A percentile compares a stretch with the other conserved stretches of the same genome.
Conservation (phyloP, 2,113 vertebrate species). For the Fregata magnificens region DNA sequence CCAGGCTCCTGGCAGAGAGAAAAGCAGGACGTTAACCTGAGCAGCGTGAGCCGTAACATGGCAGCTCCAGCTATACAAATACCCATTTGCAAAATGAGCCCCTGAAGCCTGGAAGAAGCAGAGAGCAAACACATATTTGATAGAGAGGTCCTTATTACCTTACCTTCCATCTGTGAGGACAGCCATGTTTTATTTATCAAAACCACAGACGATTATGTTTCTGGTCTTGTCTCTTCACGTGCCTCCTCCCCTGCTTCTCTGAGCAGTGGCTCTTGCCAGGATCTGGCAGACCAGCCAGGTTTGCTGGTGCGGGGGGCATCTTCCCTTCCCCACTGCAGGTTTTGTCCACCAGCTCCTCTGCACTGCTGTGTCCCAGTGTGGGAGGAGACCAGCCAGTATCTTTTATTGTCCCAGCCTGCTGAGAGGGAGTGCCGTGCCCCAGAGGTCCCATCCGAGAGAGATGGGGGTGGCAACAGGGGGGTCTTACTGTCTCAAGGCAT, state of each 20-base stretch:
- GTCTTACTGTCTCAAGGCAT: neutral
- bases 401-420: neutral
- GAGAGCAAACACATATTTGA: neutral
- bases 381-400: neutral
- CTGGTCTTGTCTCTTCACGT: neutral
- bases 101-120: neutral
- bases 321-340: neutral
- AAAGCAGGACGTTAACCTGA: neutral
- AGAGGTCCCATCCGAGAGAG: neutral
- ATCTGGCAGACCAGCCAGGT: neutral
- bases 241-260: neutral
- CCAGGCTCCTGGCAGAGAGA: neutral
- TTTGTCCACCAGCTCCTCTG: neutral
- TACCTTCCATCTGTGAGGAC: neutral
- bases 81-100: neutral
- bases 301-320: neutral
- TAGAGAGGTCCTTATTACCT: neutral
- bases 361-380: neutral
- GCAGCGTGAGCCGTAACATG: neutral
- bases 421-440: accelerated
- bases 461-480: accelerated
- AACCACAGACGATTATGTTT: neutral
- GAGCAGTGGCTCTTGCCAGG: neutral
- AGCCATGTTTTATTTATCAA: neutral
- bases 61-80: neutral